Percentiles rank a stretch among this genome's conserved stretches.
Evolutionary conservation across 2,113 vertebrate genomes (phyloP).

Genomic region (Melanerpes aurifrons): DNA sequence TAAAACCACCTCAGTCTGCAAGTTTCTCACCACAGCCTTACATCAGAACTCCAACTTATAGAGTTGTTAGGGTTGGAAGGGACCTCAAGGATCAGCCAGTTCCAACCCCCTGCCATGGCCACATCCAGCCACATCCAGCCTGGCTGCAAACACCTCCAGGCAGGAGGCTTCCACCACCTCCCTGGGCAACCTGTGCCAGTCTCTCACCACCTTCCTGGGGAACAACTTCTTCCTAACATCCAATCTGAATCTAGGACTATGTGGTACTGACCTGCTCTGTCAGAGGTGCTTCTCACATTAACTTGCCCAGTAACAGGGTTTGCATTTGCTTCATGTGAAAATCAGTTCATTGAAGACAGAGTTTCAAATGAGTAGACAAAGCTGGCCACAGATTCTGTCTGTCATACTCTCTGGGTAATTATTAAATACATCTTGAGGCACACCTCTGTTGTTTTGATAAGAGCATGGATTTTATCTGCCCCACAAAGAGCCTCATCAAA

Average conservation of each 20-base stretch:
- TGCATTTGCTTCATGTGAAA: background rate
- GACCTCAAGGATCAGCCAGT: no score
- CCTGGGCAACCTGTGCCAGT: no score
- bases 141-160: no score
- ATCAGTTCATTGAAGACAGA: background rate
- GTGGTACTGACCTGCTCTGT: accelerated
- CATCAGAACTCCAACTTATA: background rate
- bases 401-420: background rate
- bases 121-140: no score
- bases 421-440: background rate
- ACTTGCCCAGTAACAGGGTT: background rate
- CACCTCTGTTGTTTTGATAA: background rate
- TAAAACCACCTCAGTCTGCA: background rate
- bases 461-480: background rate
- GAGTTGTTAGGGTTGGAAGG: no score
- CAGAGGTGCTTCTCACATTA: background rate
- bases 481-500: background rate
- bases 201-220: no score
- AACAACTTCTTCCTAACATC: no score
- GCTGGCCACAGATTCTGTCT: background rate
- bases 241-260: no score
- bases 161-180: no score
- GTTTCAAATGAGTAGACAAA: background rate
- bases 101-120: no score
- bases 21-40: background rate